Conservation (phyloP, 2,797 vertebrate species). For the Cuculus canorus region DNA sequence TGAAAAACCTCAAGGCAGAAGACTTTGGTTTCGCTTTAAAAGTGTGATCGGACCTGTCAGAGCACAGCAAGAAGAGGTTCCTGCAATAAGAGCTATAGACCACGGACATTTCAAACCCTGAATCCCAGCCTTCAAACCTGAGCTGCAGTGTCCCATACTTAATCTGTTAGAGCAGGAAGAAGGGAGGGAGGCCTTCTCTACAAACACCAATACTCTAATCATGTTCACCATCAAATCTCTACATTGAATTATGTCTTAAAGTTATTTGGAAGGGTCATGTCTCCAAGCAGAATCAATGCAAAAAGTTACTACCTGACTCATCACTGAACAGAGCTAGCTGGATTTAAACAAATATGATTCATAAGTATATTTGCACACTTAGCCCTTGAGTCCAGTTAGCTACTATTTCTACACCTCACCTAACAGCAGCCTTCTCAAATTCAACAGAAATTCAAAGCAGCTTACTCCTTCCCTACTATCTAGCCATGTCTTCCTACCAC, state of each 20-base stretch:
- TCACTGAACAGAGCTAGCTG: not conserved
- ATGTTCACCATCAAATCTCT: not conserved
- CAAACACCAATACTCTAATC: not conserved
- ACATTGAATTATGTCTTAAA: not conserved
- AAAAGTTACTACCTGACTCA: not conserved
- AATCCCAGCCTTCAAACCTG: not conserved
- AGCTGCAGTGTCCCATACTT: not conserved
- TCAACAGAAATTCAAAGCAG: not conserved
- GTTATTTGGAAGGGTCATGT: not conserved
- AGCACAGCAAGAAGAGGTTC: not conserved
- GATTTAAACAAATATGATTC: not conserved
- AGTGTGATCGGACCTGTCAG: not conserved
- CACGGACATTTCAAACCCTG: not conserved
- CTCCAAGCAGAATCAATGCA: not conserved
- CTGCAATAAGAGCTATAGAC: not conserved
- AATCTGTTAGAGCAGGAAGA: not conserved
- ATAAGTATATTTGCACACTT: not conserved
- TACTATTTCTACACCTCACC: not conserved
- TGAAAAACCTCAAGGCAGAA: conserved; percentile 1
- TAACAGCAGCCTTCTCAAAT: not conserved
- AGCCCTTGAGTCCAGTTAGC: not conserved
- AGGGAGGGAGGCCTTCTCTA: not conserved
- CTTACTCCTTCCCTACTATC: not conserved
- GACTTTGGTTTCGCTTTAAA: not conserved
- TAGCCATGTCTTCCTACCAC: not conserved